Evolutionary conservation across 2,888 invertebrate genomes (phyloP).

Genomic region (Dryobota labecula): DNA sequence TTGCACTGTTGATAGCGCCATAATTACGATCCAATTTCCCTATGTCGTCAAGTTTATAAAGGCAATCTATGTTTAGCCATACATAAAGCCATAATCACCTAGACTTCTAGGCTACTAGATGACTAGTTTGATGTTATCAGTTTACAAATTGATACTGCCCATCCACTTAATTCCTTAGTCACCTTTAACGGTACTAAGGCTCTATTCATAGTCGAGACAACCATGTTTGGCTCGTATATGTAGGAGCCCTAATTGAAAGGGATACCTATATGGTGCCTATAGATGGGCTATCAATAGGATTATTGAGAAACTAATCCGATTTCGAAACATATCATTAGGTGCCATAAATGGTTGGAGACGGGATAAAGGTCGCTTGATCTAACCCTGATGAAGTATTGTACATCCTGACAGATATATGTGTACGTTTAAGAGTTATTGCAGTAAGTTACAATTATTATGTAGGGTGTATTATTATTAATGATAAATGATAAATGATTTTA

Average conservation of each 20-base stretch:
- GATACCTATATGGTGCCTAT: conserved; percentile 17
- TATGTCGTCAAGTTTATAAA: conserved; percentile 5
- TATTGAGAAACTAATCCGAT: conserved; percentile 36
- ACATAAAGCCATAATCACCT: conserved; percentile 6
- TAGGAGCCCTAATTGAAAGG: conserved; percentile 45
- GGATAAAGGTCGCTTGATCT: conserved; percentile 14
- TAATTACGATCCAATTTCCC: neutral
- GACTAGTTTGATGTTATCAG: conserved; percentile 24
- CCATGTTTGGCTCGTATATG: conserved; percentile 36
- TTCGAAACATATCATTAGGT: conserved; percentile 14
- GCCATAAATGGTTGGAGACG: conserved; percentile 17
- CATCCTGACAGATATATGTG: neutral
- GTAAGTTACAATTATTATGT: neutral
- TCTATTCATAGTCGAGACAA: conserved; percentile 21
- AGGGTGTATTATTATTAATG: no score
- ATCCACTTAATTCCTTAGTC: conserved; percentile 15
- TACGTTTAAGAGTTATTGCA: neutral
- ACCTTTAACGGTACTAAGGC: conserved; percentile 1
- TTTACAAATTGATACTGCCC: conserved; percentile 13
- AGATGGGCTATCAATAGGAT: conserved; percentile 32
- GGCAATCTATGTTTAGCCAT: neutral
- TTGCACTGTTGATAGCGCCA: neutral
- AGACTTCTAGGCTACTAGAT: neutral
- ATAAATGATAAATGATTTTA: no score
- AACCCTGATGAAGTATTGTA: conserved; percentile 47